Evolutionary conservation across 2,888 invertebrate genomes (phyloP), one percentile per base, ranked within the genome.

Genomic region (Himalopsyche kuldschensis): DNA sequence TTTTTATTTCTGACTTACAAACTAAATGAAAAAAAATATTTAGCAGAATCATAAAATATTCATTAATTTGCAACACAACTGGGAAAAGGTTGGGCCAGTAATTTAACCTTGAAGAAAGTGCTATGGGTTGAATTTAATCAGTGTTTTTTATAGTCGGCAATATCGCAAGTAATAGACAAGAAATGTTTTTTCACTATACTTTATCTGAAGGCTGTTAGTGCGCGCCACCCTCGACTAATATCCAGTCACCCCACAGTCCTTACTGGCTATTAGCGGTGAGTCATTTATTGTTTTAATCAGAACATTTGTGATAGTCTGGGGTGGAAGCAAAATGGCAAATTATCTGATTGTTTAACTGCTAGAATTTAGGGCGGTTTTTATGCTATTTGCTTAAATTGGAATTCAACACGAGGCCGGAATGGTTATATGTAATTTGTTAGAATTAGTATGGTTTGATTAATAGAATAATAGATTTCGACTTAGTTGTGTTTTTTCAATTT

Each of bases 261-360:
- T 55, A 10, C 69, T 27, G 27, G 69, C 69, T 69, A 69, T 69
- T 69, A 69, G 10, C 27, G 69, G 69, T 69, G 69, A 69, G 69
- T 69, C 69, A 69, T 69, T 69, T 69, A 69, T 69, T 69, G 69
- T 69, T 69, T 69, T 69, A 69, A 69, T 69, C 69, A 69, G 69
- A 69, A 69, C 69, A 27, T 69, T 69, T 69, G 69, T 69, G 69
- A 69, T 69, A 69, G 69, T 69, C 69, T 69, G 69, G 69, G 69
- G 69, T 69, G 69, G 69, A 69, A 69, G 30, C 27, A 69, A 69
- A 69, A 69, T 69, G 69, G 69, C 4, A 69, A 69, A 69, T 69
- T 69, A 69, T 69, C 69, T 69, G 69, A 69, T 69, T 27, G 69
- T 69, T 69, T 69, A 27, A 69, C 69, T 69, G 27, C 11, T 69